Conservation (phyloP, 2,113 vertebrate species). For the Tachysurus vachellii region DNA sequence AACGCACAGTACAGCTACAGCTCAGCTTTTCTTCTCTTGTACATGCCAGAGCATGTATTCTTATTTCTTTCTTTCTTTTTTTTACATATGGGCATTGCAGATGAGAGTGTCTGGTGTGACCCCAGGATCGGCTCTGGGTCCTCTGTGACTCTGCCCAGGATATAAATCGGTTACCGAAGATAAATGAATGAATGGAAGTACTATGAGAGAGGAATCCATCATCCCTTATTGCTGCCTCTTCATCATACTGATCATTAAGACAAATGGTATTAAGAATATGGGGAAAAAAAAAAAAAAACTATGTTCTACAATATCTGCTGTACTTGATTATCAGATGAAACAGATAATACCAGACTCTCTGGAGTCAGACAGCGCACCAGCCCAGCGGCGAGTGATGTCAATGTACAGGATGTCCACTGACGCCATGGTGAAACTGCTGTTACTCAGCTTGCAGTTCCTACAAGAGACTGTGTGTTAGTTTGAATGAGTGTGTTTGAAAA, state of each 20-base stretch:
- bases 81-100: too few species aligned
- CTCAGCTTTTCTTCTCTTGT: too few species aligned
- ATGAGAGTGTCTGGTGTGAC: background rate
- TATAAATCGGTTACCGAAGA: background rate
- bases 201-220: background rate
- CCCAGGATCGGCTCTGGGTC: background rate
- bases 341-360: constrained; percentile 81
- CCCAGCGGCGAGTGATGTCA: constrained; percentile 92
- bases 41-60: too few species aligned
- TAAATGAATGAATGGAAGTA: background rate
- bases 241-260: background rate
- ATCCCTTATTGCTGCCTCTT: background rate
- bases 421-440: constrained; percentile 90
- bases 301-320: background rate
- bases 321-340: background rate
- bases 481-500: background rate
- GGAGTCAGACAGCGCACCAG: constrained; percentile 75
- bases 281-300: background rate
- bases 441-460: constrained; percentile 92
- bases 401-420: constrained; percentile 95
- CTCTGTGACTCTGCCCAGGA: background rate
- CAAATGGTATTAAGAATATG: background rate
- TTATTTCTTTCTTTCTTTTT: too few species aligned
- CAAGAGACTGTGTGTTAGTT: constrained; percentile 43
- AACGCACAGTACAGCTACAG: too few species aligned